phyloP scores from a whole-genome alignment of 2,797 vertebrate species.

The Platyrinchus mystaceus region DNA sequence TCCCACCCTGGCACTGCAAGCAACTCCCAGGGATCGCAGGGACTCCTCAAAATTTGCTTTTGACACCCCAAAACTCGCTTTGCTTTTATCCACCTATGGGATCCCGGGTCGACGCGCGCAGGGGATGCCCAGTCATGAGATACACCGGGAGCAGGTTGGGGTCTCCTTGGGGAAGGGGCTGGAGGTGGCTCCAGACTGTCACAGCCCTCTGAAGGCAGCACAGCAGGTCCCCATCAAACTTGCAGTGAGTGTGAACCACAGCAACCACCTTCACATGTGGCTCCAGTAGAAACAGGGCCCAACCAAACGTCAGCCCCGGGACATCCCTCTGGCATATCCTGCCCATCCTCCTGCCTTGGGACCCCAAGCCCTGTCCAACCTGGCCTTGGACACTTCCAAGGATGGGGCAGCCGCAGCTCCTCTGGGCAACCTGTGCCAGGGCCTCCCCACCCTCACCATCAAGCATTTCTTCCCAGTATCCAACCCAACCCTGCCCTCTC shows the following conservation, averaged over 20 bases:
- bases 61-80: neutral
- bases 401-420: neutral
- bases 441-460: neutral
- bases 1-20: neutral
- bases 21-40: neutral
- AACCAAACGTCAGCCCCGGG: neutral
- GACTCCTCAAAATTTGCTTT: neutral
- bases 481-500: neutral
- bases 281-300: neutral
- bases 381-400: neutral
- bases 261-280: accelerated
- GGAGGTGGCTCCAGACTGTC: neutral
- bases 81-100: accelerated
- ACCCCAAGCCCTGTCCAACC: neutral
- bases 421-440: neutral
- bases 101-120: accelerated
- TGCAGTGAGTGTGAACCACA: neutral
- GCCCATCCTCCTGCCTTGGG: accelerated
- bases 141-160: neutral
- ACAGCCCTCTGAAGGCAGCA: neutral
- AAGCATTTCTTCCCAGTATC: neutral
- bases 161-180: neutral
- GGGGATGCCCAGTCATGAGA: neutral
- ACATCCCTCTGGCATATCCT: neutral
- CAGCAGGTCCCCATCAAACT: accelerated